Conservation (phyloP, 2,113 vertebrate species). For the Diglossa brunneiventris region DNA sequence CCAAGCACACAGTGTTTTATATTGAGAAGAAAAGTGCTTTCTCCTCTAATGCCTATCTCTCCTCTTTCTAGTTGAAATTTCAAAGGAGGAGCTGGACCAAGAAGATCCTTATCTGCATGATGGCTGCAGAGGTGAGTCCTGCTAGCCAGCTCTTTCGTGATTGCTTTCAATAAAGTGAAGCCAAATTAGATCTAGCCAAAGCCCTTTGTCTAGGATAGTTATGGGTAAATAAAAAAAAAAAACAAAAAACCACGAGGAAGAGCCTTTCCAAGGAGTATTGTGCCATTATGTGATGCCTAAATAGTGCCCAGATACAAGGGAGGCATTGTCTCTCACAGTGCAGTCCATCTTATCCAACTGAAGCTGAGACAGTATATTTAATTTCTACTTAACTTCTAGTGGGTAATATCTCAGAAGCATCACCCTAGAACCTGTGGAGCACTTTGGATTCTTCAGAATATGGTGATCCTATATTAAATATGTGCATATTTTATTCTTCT, state of each 20-base stretch:
- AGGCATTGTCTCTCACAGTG: background rate
- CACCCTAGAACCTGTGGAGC: background rate
- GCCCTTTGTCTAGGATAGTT: background rate
- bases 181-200: background rate
- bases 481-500: background rate
- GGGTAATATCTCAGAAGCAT: background rate
- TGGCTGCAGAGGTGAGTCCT: constrained; percentile 79
- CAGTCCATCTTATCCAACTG: background rate
- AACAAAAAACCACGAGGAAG: background rate
- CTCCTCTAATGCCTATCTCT: background rate
- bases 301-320: background rate
- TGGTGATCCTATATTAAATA: background rate
- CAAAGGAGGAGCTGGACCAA: constrained; percentile 66
- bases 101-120: constrained; percentile 82
- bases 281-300: background rate
- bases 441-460: background rate
- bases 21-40: background rate
- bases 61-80: constrained; percentile 50
- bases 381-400: background rate
- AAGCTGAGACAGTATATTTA: background rate
- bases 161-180: background rate
- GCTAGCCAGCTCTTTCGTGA: background rate
- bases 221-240: background rate
- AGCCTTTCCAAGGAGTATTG: background rate
- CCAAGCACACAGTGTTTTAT: background rate